Conservation (phyloP, 2,113 vertebrate species). For the Prietella phreatophila region DNA sequence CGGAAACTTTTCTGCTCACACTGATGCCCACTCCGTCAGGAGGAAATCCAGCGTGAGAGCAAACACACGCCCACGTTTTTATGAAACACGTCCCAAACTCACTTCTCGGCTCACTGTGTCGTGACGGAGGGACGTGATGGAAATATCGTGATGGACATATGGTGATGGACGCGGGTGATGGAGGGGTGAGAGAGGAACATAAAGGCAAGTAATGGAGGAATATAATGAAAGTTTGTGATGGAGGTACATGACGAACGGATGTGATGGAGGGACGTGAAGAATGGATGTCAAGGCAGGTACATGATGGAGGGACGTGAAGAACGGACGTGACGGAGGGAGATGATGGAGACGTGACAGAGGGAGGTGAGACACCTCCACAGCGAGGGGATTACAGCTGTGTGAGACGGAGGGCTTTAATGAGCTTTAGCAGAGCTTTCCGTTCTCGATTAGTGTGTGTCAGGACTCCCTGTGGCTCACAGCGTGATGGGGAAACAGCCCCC, state of each 20-base stretch:
- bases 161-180: no score
- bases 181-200: no score
- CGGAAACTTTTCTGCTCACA: neutral
- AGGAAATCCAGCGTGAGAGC: neutral
- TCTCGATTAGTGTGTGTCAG: constrained; percentile 53
- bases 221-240: no score
- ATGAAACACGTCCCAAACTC: neutral
- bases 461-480: constrained; percentile 38
- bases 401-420: constrained; percentile 48
- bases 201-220: neutral
- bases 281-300: no score
- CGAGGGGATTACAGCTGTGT: constrained; percentile 41
- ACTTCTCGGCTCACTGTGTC: neutral
- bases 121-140: neutral
- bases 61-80: neutral
- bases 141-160: neutral
- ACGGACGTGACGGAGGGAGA: neutral
- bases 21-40: neutral
- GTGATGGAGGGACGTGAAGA: neutral
- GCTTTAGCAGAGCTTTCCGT: constrained; percentile 46
- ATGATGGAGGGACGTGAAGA: neutral
- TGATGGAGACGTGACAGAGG: neutral
- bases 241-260: no score
- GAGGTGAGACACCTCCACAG: constrained; percentile 19
- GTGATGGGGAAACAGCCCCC: constrained; percentile 37